These are phyloP conservation scores for Nyctalus aviator DNA, from an alignment of 2,797 vertebrate species.

Conservation along the genomic window DNA sequence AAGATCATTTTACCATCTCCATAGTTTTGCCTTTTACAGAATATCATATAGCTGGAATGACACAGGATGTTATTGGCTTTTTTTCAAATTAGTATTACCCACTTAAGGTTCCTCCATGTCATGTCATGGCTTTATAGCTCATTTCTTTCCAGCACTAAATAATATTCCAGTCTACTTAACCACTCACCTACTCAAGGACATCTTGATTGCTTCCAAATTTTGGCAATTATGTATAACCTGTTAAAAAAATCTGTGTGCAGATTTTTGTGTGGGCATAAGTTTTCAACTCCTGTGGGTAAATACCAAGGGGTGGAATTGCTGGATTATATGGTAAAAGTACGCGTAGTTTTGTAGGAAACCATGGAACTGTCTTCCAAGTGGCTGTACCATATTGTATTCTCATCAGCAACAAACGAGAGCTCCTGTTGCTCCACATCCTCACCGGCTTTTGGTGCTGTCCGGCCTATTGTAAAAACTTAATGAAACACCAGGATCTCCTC, in stretches of 20 bases:
- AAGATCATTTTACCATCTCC: background rate
- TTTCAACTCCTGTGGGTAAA: background rate
- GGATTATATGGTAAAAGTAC: too few relatives aligned
- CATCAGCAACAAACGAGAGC: too few relatives aligned
- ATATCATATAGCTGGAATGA: background rate
- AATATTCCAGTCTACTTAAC: background rate
- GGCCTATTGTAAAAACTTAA: background rate
- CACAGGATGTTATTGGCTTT: background rate
- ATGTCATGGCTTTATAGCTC: background rate
- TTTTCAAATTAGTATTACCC: background rate
- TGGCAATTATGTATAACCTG: background rate
- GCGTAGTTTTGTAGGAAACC: background rate
- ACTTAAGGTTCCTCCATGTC: background rate
- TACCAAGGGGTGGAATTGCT: background rate
- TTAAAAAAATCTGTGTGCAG: background rate
- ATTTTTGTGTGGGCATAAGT: background rate
- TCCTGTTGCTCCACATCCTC: background rate
- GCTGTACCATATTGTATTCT: too few relatives aligned
- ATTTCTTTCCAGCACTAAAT: background rate
- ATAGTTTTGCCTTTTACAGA: background rate
- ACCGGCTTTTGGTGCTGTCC: background rate
- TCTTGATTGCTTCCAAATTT: background rate
- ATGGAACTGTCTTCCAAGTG: background rate
- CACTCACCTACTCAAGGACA: background rate
- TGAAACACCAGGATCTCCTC: background rate